These are phyloP conservation scores for Ophion ellenae DNA, from an alignment of 2,888 invertebrate genomes.

Conservation along the genomic window DNA sequence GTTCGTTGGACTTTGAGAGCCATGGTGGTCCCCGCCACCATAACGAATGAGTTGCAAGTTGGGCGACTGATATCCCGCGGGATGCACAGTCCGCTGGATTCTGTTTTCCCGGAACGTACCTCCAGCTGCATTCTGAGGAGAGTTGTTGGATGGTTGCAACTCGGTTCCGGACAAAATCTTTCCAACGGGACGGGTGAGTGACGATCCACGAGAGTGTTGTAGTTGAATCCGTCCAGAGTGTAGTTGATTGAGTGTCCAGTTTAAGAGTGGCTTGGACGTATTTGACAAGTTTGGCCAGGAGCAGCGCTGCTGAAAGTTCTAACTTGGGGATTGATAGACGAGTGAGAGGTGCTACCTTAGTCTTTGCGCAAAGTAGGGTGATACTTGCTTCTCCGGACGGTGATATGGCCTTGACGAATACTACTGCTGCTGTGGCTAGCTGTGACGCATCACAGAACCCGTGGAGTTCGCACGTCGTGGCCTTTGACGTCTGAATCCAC, in stretches of 20 bases:
- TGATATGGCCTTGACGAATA: slow-evolving; percentile 52
- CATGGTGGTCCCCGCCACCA: slow-evolving; percentile 47
- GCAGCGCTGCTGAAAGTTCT: slow-evolving; percentile 68
- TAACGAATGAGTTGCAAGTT: not conserved
- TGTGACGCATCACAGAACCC: slow-evolving; percentile 70
- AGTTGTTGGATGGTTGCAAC: slow-evolving; percentile 65
- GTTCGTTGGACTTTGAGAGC: not conserved
- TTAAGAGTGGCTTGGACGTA: slow-evolving; percentile 35
- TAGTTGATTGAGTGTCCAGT: not conserved
- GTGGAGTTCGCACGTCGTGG: slow-evolving; percentile 40
- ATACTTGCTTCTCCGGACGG: not conserved
- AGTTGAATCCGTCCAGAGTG: slow-evolving; percentile 62
- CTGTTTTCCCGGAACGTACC: slow-evolving; percentile 54
- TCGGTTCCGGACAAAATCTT: slow-evolving; percentile 70
- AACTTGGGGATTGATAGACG: slow-evolving; percentile 68
- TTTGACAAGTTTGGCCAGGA: slow-evolving; percentile 51
- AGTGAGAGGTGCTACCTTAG: slow-evolving; percentile 66
- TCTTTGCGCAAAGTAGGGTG: slow-evolving; percentile 57
- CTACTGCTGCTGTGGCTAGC: slow-evolving; percentile 65
- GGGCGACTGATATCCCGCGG: not conserved
- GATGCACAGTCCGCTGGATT: slow-evolving; percentile 56
- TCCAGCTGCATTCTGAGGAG: slow-evolving; percentile 30
- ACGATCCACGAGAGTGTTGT: slow-evolving; percentile 61
- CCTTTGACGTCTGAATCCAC: slow-evolving; percentile 38
- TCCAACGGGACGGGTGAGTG: slow-evolving; percentile 60